Percentiles rank a stretch among this genome's conserved stretches.
phyloP scores from a whole-genome alignment of 2,888 invertebrate genomes.

The Cactoblastis cactorum region DNA sequence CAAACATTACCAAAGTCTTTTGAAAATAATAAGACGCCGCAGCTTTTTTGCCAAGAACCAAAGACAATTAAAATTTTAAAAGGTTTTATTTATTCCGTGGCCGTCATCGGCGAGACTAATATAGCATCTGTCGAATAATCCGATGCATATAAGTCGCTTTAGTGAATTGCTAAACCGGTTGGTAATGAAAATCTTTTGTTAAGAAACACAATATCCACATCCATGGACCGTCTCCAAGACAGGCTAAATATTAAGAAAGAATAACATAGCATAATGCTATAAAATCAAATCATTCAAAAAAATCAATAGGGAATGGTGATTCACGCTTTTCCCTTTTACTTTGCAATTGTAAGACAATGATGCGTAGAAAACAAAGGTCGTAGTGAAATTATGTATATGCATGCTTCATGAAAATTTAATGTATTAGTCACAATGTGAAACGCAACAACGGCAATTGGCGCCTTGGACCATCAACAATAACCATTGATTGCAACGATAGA shows the following conservation, averaged over 20 bases:
- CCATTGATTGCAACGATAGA: slow-evolving; percentile 31
- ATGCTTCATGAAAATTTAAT: slow-evolving; percentile 56
- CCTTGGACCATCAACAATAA: slow-evolving; percentile 26
- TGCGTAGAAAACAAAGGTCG: slow-evolving; percentile 57
- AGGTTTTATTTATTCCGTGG: slow-evolving; percentile 28
- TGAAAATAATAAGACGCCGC: slow-evolving; percentile 28
- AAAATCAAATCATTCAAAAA: not conserved
- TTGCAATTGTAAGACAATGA: slow-evolving; percentile 48
- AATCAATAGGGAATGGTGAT: slow-evolving; percentile 36
- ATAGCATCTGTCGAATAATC: slow-evolving; percentile 42
- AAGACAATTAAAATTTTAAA: slow-evolving; percentile 27
- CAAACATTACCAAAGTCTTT: slow-evolving; percentile 16
- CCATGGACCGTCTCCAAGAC: slow-evolving; percentile 24
- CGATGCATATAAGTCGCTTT: slow-evolving; percentile 27
- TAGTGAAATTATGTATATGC: slow-evolving; percentile 56
- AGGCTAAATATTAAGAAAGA: slow-evolving; percentile 28
- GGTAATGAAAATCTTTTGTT: slow-evolving; percentile 37
- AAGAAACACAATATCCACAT: slow-evolving; percentile 29
- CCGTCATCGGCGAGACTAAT: slow-evolving; percentile 35
- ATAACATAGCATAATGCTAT: slow-evolving; percentile 5
- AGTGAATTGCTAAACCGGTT: slow-evolving; percentile 44
- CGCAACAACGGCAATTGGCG: slow-evolving; percentile 29
- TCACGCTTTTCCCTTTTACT: slow-evolving; percentile 42
- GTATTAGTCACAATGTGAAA: slow-evolving; percentile 49
- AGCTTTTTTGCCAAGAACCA: slow-evolving; percentile 29